Evolutionary conservation across 2,888 invertebrate genomes (phyloP), one percentile per base, ranked within the genome.

Genomic region (Papilio protenor): DNA sequence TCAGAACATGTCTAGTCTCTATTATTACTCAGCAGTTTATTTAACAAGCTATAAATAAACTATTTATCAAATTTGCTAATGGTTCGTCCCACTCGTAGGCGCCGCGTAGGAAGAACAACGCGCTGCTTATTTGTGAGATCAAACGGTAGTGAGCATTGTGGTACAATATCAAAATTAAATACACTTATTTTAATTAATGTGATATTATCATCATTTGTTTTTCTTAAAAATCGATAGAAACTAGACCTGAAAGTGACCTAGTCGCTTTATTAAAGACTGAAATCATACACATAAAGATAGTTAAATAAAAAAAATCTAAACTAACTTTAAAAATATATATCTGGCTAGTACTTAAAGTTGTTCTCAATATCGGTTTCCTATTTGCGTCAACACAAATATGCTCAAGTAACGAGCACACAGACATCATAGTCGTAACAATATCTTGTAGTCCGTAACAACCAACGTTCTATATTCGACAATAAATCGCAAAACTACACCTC

Each of bases 401-500:
- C 2, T 64, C 12, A 61, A 61, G 40, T 40, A 64, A 64, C 64
- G 40, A 33, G 33, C 40, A 40, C 33, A n/a, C 11, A 45, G 73
- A 57, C 73, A 73, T 12, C 40, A 14, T 57, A 27, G n/a, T 45
- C 33, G 52, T 66, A 8, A 70, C 57, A 70, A 76, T 70, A 57
- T 76, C 57, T 75, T 75, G 66, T 69, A 69, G 21, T 76, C 73
- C 59, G 78, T 57, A 78, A 66, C 73, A 73, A 76, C 21, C 71
- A 52, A 61, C 69, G 72, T 75, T 69, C 72, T 78, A 80, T 82
- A 81, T 80, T 80, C 79, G 77, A 81, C 82, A 82, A 85, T 86
- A 87, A 85, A 87, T 86, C 82, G 81, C 80, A 77, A 80, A 81
- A 81, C 79, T 81, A 82, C 84, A 84, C 84, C 81, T 84, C 84